Evolutionary conservation across 2,888 invertebrate species (phyloP), one percentile per base, ranked within the genome.

Genomic region (Epinotia brunnichana): DNA sequence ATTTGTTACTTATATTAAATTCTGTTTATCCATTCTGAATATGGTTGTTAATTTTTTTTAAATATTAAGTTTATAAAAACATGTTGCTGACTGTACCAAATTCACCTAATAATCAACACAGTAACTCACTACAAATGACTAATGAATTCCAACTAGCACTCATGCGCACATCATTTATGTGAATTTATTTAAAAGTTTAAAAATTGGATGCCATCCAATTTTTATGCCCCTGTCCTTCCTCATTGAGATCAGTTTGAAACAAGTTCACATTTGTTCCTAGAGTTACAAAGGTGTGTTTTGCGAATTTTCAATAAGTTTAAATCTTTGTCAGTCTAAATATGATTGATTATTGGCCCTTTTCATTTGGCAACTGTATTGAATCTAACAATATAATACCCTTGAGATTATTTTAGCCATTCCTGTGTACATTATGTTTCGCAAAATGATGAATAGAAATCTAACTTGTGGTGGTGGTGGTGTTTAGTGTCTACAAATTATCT

Each of bases 181-280:
- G 85, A 84, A 89, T 91, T 90, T 91, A 92, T 91, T 91, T 90
- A 85, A 90, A 88, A 86, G 82, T 87, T 87, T 87, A 87, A 87
- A 87, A 87, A 85, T 91, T 92, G 92, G 92, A 88, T 77, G 75
- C 39, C 75, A 78, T 91, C 92, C 92, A 92, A 92, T 89, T 89
- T 87, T 89, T 89, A 84, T 87, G 80, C 81, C 76, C 73, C 76
- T 82, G 80, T 83, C 81, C 85, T 90, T 90, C 87, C 87, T 82
- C 81, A 84, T 86, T 84, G 66, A 64, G 68, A 85, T 76, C 75
- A 79, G 80, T 82, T 76, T 75, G 68, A 53, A 69, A 73, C 73
- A 69, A 63, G 41, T 59, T 73, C 57, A 63, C 21, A 62, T 62
- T 68, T 66, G 57, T 66, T 64, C 51, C 41, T 15, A 69, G 59